Evolutionary conservation across 2,888 invertebrate genomes (phyloP), one percentile per base, ranked within the genome.

Genomic region (Oligia strigilis): DNA sequence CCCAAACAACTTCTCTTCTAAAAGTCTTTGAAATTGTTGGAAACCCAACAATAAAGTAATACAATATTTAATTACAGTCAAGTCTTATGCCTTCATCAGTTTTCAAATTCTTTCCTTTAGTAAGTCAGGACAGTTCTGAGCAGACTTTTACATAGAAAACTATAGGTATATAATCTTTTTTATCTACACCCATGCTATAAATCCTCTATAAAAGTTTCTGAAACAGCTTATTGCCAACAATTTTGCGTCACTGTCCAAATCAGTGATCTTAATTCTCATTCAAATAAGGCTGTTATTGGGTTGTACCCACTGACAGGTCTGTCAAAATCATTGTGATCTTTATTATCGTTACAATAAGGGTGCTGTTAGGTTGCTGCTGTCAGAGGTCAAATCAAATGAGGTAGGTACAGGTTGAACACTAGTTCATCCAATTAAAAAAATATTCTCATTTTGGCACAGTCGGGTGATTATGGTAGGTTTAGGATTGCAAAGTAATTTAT

Each of bases 1-100:
- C 40, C 0, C 19, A 46, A 77, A 70, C 9, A 64, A 78, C 13
- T 77, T 52, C 40, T 52, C 60, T 29, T 77, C 52, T 17, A 60
- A n/a, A 67, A 29, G 36, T 40, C 19, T 11, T 40, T 46, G 6
- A 65, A 71, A 60, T 71, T 36, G n/a, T 72, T 49, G n/a, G 14
- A 9, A n/a, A 23, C 13, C 9, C 9, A n/a, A 62, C 29, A 62
- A 62, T 62, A 62, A 62, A 62, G 62, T 29, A 29, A 14, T 14
- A 62, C 14, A 29, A 29, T 29, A 29, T 36, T 36, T 64, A 0
- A 36, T 62, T 62, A 36, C 64, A 64, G 64, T 64, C 17, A 64
- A 36, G 36, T 17, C n/a, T 13, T n/a, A n/a, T 13, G 23, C n/a
- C n/a, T 58, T 23, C 11, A n/a, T 11, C 23, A 11, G 58, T 58